These are phyloP conservation scores for Drosophila pseudotalamancana DNA, from an alignment of 2,888 invertebrate genomes.

Conservation along the genomic window DNA sequence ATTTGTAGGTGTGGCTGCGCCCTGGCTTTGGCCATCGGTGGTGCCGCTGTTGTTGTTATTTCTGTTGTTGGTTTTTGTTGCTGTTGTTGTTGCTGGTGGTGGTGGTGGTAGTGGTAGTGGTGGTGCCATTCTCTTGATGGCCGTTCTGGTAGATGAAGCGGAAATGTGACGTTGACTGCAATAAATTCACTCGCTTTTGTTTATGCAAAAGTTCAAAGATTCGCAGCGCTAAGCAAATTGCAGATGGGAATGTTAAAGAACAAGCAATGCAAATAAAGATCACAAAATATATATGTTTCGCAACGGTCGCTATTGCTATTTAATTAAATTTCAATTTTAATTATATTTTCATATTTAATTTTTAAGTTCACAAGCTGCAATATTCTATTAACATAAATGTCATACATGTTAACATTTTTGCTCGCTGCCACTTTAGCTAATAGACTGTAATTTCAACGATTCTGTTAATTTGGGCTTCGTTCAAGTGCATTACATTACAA, in stretches of 20 bases:
- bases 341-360: no score
- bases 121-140: conserved; percentile 67
- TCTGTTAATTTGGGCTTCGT: neutral
- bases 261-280: no score
- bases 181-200: conserved; percentile 72
- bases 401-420: neutral
- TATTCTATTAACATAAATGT: neutral
- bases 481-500: neutral
- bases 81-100: conserved; percentile 7
- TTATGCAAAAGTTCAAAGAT: conserved; percentile 70
- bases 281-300: no score
- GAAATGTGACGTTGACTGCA: conserved; percentile 78
- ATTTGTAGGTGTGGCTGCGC: conserved; percentile 77
- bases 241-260: conserved; percentile 30
- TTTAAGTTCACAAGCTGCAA: no score
- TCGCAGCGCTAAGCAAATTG: conserved; percentile 29
- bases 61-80: conserved; percentile 11
- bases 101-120: conserved; percentile 10
- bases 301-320: no score
- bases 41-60: conserved; percentile 8
- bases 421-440: neutral
- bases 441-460: conserved; percentile 1
- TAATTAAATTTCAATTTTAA: no score
- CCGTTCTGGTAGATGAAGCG: conserved; percentile 81
- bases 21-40: conserved; percentile 33